Conservation (phyloP, 2,797 vertebrate species). For the Phataginus tetradactyla region DNA sequence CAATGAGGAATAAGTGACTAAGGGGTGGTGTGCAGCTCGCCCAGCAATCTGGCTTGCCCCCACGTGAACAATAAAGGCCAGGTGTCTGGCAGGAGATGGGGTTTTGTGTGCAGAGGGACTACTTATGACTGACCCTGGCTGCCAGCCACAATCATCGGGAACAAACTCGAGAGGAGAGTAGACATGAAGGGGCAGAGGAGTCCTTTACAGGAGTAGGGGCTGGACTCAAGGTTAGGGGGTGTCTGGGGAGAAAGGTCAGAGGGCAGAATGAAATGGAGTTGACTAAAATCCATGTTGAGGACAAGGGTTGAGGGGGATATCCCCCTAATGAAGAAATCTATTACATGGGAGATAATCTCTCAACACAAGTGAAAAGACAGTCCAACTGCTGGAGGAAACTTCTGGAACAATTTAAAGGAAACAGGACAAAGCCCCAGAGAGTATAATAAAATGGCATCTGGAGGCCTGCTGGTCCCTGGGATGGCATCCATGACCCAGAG, state of each 20-base stretch:
- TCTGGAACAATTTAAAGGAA: conserved; percentile 56
- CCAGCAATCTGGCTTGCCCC: conserved; percentile 67
- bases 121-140: conserved; percentile 38
- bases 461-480: neutral
- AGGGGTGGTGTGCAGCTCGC: neutral
- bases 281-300: neutral
- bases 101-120: conserved; percentile 50
- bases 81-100: conserved; percentile 50
- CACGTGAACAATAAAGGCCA: conserved; percentile 23
- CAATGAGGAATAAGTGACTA: conserved; percentile 45
- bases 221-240: neutral
- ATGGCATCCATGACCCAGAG: neutral
- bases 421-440: conserved; percentile 16
- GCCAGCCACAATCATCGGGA: conserved; percentile 22
- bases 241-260: neutral
- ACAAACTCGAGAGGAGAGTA: neutral
- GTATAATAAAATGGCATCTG: conserved; percentile 45
- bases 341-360: conserved; percentile 29
- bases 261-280: neutral
- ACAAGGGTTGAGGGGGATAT: neutral
- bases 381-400: conserved; percentile 36
- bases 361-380: conserved; percentile 35
- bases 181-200: neutral
- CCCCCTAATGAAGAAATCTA: conserved; percentile 6
- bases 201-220: neutral